These are phyloP conservation scores for Lucilia sericata DNA, from an alignment of 1,140 invertebrate genomes.

Conservation along the genomic window DNA sequence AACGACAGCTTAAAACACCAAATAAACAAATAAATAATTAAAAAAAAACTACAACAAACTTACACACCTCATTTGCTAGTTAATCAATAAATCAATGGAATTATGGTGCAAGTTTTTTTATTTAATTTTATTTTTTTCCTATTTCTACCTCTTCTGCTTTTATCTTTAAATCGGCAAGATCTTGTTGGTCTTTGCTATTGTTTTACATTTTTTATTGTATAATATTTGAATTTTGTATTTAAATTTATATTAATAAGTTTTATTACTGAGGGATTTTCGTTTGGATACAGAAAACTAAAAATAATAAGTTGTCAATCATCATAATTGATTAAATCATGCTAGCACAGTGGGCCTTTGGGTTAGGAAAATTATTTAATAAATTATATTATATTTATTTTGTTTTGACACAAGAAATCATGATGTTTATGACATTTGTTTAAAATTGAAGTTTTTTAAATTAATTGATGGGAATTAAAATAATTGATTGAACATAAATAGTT, in stretches of 20 bases:
- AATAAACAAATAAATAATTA: neutral
- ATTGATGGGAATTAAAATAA: no score
- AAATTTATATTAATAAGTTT: neutral
- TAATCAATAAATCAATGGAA: constrained; percentile 19
- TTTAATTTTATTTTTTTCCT: neutral
- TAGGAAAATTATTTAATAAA: neutral
- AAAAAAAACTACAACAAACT: neutral
- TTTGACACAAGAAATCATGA: no score
- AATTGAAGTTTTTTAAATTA: no score
- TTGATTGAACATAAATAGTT: no score
- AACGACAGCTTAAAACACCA: neutral
- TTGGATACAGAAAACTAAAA: neutral
- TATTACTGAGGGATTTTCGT: neutral
- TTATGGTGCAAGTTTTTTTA: constrained; percentile 16
- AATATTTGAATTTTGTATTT: neutral
- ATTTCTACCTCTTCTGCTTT: neutral
- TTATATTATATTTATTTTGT: no score
- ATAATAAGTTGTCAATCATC: constrained; percentile 16
- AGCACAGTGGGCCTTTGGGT: neutral
- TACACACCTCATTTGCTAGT: constrained; percentile 24
- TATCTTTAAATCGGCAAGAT: neutral
- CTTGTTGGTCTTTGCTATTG: neutral
- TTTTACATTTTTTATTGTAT: constrained; percentile 5
- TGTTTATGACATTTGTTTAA: no score
- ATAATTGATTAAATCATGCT: constrained; percentile 6